phyloP scores from a whole-genome alignment of 2,888 invertebrate genomes.

The Galeopsomyia nigrocyanea region DNA sequence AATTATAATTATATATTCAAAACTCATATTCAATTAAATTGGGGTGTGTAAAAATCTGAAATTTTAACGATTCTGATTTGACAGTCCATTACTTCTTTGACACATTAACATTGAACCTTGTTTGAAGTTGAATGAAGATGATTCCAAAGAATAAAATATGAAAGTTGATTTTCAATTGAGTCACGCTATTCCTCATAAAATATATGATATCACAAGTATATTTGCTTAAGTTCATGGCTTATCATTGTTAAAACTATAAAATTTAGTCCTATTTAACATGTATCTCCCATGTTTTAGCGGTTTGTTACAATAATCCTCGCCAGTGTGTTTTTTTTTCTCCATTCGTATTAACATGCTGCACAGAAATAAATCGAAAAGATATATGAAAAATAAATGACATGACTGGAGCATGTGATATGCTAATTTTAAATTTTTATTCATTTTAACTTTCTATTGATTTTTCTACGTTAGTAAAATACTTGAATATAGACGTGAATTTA shows the following conservation, averaged over 20 bases:
- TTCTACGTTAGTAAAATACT: too few relatives aligned
- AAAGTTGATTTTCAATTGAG: slow-evolving; percentile 25
- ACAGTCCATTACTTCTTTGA: slow-evolving; percentile 23
- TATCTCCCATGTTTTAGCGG: slow-evolving; percentile 39
- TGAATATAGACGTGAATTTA: slow-evolving; percentile 22
- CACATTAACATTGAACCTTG: too few relatives aligned
- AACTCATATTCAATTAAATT: slow-evolving; percentile 20
- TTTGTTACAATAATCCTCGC: slow-evolving; percentile 17
- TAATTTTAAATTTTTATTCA: too few relatives aligned
- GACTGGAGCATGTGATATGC: too few relatives aligned
- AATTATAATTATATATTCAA: slow-evolving; percentile 8
- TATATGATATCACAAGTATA: slow-evolving; percentile 40
- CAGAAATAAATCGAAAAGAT: too few relatives aligned
- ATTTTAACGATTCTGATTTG: slow-evolving; percentile 30
- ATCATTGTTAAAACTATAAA: slow-evolving; percentile 25
- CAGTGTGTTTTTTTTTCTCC: slow-evolving; percentile 11
- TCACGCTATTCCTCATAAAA: slow-evolving; percentile 25
- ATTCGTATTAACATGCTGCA: neutral
- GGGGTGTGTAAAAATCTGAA: slow-evolving; percentile 22
- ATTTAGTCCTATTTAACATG: slow-evolving; percentile 27
- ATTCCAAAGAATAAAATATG: too few relatives aligned
- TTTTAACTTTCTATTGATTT: too few relatives aligned
- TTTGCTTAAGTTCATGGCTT: slow-evolving; percentile 29
- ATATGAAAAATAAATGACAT: too few relatives aligned
- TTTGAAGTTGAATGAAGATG: too few relatives aligned